Evolutionary conservation across 2,113 vertebrate species (phyloP).

Genomic region (Laticauda colubrina): DNA sequence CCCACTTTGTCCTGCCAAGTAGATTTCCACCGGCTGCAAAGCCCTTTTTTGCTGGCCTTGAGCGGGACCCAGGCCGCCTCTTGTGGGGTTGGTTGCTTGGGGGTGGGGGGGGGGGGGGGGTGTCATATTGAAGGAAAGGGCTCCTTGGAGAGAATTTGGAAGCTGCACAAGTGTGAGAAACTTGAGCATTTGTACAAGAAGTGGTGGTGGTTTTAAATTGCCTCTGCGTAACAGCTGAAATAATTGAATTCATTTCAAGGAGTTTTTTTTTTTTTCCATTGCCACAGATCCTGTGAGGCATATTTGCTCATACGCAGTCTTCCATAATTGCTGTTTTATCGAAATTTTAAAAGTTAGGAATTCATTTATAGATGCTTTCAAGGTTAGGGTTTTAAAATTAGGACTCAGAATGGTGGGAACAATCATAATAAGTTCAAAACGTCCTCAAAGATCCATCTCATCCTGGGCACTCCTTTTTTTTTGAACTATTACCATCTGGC

Average conservation of each 20-base stretch:
- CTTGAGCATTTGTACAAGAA: not conserved
- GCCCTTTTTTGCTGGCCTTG: not conserved
- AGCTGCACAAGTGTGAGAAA: not conserved
- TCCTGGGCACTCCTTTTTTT: no score
- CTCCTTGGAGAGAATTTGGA: not conserved
- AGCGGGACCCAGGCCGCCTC: not conserved
- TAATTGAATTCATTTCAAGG: not conserved
- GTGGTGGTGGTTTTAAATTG: no score
- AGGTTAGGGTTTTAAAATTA: no score
- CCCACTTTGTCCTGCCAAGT: not conserved
- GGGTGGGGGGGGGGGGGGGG: no score
- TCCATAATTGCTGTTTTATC: not conserved
- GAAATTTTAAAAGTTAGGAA: not conserved
- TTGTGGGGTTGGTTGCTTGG: not conserved
- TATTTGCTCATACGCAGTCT: not conserved
- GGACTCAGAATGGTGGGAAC: no score
- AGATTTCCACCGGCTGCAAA: conserved; percentile 10
- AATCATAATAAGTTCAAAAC: no score
- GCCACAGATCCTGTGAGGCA: not conserved
- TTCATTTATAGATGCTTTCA: not conserved
- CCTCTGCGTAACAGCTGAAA: not conserved
- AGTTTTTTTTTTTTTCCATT: not conserved
- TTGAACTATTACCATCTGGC: no score
- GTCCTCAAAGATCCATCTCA: no score
- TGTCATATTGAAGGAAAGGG: fast-evolving